These are phyloP conservation scores for Ips typographus DNA, from an alignment of 1,140 invertebrate species.

Conservation along the genomic window DNA sequence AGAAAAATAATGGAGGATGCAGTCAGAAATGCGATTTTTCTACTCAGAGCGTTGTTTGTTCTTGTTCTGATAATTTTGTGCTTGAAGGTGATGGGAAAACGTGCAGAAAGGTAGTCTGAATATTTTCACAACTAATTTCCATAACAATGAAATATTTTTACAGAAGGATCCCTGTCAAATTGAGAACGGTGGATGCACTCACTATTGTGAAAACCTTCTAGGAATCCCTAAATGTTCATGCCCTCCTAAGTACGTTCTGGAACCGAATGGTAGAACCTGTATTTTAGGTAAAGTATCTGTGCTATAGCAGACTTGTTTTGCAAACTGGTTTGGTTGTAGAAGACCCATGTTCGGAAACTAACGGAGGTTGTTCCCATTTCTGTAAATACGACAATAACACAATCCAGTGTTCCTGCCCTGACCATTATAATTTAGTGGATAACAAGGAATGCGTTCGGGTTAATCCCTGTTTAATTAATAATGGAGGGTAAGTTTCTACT, in stretches of 20 bases:
- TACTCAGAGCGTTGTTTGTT: constrained; percentile 31
- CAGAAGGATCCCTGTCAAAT: constrained; percentile 33
- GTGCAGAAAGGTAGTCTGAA: constrained; percentile 44
- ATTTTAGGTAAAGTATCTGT: constrained; percentile 28
- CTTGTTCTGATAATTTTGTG: constrained; percentile 36
- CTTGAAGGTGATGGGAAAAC: constrained; percentile 46
- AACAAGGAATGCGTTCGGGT: constrained; percentile 67
- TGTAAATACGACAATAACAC: constrained; percentile 57
- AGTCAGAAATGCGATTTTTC: constrained; percentile 42
- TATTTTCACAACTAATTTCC: background rate
- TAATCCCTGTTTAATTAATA: constrained; percentile 64
- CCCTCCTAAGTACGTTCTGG: constrained; percentile 56
- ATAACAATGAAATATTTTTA: background rate
- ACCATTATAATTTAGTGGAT: constrained; percentile 52
- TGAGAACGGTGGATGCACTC: constrained; percentile 66
- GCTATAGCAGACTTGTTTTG: background rate
- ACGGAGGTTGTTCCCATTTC: constrained; percentile 67
- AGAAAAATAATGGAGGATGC: constrained; percentile 61
- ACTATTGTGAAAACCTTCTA: constrained; percentile 55
- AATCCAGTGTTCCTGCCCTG: constrained; percentile 60
- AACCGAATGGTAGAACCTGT: constrained; percentile 46
- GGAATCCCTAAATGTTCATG: constrained; percentile 58
- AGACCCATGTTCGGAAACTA: constrained; percentile 65
- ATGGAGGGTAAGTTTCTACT: constrained; percentile 53
- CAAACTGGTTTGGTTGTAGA: constrained; percentile 1